Percentiles rank a stretch among this genome's conserved stretches.
Conservation (phyloP, 2,113 vertebrate genomes). For the Oryzias woworae region DNA sequence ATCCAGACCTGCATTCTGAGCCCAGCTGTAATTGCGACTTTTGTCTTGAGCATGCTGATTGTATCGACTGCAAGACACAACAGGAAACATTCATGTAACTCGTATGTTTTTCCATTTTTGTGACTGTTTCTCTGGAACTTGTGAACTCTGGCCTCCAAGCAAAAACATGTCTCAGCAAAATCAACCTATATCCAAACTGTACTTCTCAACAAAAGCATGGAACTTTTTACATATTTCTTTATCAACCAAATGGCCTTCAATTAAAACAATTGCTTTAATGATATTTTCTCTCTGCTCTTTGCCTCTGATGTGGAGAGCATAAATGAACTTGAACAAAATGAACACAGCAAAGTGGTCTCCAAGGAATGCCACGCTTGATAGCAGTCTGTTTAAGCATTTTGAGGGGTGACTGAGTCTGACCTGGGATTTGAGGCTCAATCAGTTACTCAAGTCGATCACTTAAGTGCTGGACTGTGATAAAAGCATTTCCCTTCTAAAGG, state of each 20-base stretch:
- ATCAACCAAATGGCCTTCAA: too few relatives aligned
- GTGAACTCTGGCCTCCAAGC: neutral
- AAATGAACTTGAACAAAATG: slow-evolving; percentile 47
- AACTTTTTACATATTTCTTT: too few relatives aligned
- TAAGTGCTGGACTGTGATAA: slow-evolving; percentile 33
- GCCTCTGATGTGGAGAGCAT: slow-evolving; percentile 48
- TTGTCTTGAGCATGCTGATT: slow-evolving; percentile 72
- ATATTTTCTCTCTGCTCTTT: too few relatives aligned
- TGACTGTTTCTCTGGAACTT: neutral
- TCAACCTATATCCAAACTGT: too few relatives aligned
- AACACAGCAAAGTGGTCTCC: slow-evolving; percentile 55
- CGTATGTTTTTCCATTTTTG: neutral
- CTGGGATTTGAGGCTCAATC: slow-evolving; percentile 22
- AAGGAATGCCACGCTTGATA: slow-evolving; percentile 46
- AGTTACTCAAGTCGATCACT: slow-evolving; percentile 44
- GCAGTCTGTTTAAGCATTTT: slow-evolving; percentile 44
- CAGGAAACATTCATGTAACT: neutral
- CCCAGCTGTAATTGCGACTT: slow-evolving; percentile 73
- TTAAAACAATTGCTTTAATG: too few relatives aligned
- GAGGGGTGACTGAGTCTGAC: slow-evolving; percentile 44
- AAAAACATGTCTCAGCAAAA: neutral
- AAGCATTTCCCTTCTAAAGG: slow-evolving; percentile 24
- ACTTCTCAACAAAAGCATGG: too few relatives aligned
- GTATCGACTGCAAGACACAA: slow-evolving; percentile 69
- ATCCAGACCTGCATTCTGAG: slow-evolving; percentile 67